Conservation (phyloP, 2,888 invertebrate species). For the Aphodius sticticus region DNA sequence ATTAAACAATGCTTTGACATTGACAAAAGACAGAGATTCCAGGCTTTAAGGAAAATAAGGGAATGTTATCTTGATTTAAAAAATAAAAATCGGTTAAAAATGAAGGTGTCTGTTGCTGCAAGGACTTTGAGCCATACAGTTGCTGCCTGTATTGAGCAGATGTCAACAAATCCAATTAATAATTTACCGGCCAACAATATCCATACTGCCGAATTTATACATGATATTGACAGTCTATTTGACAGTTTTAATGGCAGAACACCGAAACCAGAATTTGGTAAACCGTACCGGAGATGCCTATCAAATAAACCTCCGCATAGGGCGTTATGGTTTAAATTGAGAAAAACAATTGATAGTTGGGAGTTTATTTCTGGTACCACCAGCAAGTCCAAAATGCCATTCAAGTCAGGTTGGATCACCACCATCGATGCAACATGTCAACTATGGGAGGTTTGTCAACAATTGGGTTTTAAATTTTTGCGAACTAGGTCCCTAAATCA, state of each 20-base stretch:
- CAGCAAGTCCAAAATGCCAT: not conserved
- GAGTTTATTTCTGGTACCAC: not conserved
- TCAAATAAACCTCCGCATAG: too few relatives aligned
- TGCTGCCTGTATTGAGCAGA: not conserved
- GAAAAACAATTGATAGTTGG: too few relatives aligned
- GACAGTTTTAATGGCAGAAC: not conserved
- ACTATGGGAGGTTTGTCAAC: conserved; percentile 4
- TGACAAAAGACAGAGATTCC: not conserved
- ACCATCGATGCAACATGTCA: conserved; percentile 4
- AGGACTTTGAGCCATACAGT: not conserved
- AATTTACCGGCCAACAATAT: not conserved
- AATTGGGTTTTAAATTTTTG: conserved; percentile 4
- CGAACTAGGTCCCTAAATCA: conserved; percentile 4
- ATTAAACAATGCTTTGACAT: not conserved
- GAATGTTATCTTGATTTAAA: not conserved
- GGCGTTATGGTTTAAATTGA: too few relatives aligned
- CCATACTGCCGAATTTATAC: not conserved
- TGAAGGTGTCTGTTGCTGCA: not conserved
- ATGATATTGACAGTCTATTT: not conserved
- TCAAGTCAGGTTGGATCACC: not conserved
- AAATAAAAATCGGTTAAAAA: not conserved
- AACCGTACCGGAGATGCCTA: not conserved
- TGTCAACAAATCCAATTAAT: conserved; percentile 4
- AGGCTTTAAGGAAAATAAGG: conserved; percentile 4
- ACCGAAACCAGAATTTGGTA: conserved; percentile 4